Conservation (phyloP, 2,888 invertebrate genomes). For the Scaptodrosophila latifasciaeformis region DNA sequence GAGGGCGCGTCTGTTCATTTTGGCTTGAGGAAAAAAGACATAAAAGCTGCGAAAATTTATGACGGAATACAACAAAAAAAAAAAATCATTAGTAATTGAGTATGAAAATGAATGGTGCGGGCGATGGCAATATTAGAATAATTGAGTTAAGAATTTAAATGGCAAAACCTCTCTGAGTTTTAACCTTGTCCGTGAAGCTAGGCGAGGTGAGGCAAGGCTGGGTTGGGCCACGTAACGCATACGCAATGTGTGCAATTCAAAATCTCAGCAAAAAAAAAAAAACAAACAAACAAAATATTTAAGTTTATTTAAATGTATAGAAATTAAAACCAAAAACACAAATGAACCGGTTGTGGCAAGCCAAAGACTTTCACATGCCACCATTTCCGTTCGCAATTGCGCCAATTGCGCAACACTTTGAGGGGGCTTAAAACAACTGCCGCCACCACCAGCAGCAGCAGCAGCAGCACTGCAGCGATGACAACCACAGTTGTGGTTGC, state of each 20-base stretch:
- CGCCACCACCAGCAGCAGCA: too few relatives aligned
- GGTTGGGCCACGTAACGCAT: slow-evolving; percentile 35
- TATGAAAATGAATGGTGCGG: slow-evolving; percentile 39
- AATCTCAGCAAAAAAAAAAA: too few relatives aligned
- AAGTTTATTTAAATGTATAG: too few relatives aligned
- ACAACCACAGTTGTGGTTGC: slow-evolving; percentile 27
- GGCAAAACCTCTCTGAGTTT: slow-evolving; percentile 13
- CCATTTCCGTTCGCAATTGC: slow-evolving; percentile 49
- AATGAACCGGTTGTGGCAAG: slow-evolving; percentile 1
- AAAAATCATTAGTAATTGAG: slow-evolving; percentile 21
- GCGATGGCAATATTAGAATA: slow-evolving; percentile 45
- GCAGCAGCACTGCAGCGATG: slow-evolving; percentile 39
- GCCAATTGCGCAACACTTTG: background rate
- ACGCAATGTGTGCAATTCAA: slow-evolving; percentile 46
- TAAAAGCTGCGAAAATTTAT: slow-evolving; percentile 31
- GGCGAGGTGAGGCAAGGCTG: background rate
- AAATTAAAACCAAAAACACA: too few relatives aligned
- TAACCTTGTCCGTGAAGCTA: slow-evolving; percentile 53
- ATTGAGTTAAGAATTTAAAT: slow-evolving; percentile 47
- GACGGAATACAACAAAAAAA: slow-evolving; percentile 40
- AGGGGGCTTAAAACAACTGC: too few relatives aligned
- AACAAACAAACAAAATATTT: too few relatives aligned
- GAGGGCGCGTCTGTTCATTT: too few relatives aligned
- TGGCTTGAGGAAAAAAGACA: background rate
- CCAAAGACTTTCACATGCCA: slow-evolving; percentile 51